A percentile compares a stretch with the other conserved stretches of the same genome.
Conservation (phyloP, 2,888 invertebrate genomes). For the Drosophila dives region DNA sequence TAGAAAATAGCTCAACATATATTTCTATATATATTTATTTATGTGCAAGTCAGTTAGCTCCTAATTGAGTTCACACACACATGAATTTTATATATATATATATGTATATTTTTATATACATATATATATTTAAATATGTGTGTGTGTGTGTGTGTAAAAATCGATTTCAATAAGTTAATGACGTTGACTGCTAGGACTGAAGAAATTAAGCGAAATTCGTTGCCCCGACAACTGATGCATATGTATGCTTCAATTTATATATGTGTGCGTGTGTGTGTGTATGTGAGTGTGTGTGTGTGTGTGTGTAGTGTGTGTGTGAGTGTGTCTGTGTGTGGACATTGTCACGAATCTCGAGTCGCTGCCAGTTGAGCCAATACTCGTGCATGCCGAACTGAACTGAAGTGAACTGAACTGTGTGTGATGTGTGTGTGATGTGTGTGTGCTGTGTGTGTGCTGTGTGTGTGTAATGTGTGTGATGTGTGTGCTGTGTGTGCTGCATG, state of each 20-base stretch:
- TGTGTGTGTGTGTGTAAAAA: slow-evolving; percentile 42
- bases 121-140: neutral
- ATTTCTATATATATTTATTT: slow-evolving; percentile 12
- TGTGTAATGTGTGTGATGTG: too few relatives aligned
- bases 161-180: slow-evolving; percentile 80
- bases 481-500: slow-evolving; percentile 5
- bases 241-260: slow-evolving; percentile 9
- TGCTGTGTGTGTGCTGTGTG: too few relatives aligned
- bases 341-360: slow-evolving; percentile 53
- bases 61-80: slow-evolving; percentile 48
- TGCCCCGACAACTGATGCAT: slow-evolving; percentile 54
- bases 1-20: neutral
- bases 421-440: neutral
- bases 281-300: slow-evolving; percentile 1
- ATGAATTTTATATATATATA: too few relatives aligned
- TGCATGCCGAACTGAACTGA: slow-evolving; percentile 42
- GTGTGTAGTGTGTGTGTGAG: slow-evolving; percentile 7
- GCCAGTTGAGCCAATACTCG: slow-evolving; percentile 60
- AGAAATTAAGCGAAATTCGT: slow-evolving; percentile 71
- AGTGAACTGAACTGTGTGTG: slow-evolving; percentile 13
- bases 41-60: slow-evolving; percentile 30
- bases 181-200: slow-evolving; percentile 51
- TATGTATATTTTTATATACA: neutral
- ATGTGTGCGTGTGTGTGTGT: neutral
- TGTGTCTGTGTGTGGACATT: slow-evolving; percentile 48